Evolutionary conservation across 1,140 invertebrate species (phyloP), one percentile per base, ranked within the genome.

Genomic region (Orius laevigatus): DNA sequence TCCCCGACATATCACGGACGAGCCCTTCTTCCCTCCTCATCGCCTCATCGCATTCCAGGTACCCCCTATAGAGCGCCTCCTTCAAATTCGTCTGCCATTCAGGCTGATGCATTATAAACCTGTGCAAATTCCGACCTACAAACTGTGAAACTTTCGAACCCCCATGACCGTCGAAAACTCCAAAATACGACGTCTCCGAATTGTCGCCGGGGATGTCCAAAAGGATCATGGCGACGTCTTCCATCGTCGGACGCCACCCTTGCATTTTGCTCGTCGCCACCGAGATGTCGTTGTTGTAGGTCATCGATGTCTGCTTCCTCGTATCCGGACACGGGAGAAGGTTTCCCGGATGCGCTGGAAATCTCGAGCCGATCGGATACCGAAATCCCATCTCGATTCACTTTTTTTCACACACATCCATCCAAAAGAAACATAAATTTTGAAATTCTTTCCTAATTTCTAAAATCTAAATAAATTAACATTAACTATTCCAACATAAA

Each of bases 151-250:
- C 90, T 56, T 75, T 72, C 20, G 79, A 81, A 31, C 94, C 94
- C 41, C 93, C 93, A 68, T 98, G 94, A 1, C 94, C 94, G 70
- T 98, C 94, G 65, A 97, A 98, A 1, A 98, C 90, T 1, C 88
- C 94, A 70, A 98, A 98, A 64, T 95, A 97, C 44, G 88, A 91
- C 89, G 46, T 48, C 9, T 39, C 34, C n/a, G 46, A 19, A 1
- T 44, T 18, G 11, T 48, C 46, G 10, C 19, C 25, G 6, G 46
- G 46, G 10, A 48, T 36, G 10, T 19, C 14, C 16, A 39, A 9
- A 31, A 19, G 32, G 5, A 20, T 18, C 10, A 36, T 15, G 2
- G 34, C 9, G 2, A 48, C 46, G 18, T 48, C 46, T 25, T 48
- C 46, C 46, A 48, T 48, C 9, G 32, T 48, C 18, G 11, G 34